A percentile compares a stretch with the other conserved stretches of the same genome.
Evolutionary conservation across 1,140 invertebrate species (phyloP).

Genomic region (Conus betulinus): DNA sequence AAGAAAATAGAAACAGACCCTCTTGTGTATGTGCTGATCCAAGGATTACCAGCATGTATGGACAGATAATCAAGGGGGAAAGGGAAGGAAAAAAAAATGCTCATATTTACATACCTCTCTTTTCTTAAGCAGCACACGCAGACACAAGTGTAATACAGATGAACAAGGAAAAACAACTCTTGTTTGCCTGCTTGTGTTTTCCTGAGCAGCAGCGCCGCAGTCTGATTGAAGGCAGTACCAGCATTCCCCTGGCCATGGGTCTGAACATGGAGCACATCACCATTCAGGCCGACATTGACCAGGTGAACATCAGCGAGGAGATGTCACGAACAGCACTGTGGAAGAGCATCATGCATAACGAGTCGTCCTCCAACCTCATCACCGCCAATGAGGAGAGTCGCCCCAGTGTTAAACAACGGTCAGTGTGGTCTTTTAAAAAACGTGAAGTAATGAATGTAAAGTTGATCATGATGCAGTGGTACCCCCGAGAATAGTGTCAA

Average conservation of each 20-base stretch:
- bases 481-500: too few relatives aligned
- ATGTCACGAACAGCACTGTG: slow-evolving; percentile 64
- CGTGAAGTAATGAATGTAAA: too few relatives aligned
- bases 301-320: slow-evolving; percentile 64
- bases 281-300: slow-evolving; percentile 52
- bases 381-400: slow-evolving; percentile 31
- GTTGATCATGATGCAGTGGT: too few relatives aligned
- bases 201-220: slow-evolving; percentile 41
- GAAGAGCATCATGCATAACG: slow-evolving; percentile 65
- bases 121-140: too few relatives aligned
- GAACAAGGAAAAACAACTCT: too few relatives aligned
- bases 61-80: too few relatives aligned
- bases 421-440: background rate
- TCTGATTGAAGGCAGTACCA: slow-evolving; percentile 42
- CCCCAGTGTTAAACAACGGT: slow-evolving; percentile 29
- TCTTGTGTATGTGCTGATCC: too few relatives aligned
- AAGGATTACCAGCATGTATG: too few relatives aligned
- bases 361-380: slow-evolving; percentile 55
- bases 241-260: slow-evolving; percentile 37
- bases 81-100: background rate
- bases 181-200: background rate
- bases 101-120: background rate
- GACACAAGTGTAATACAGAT: too few relatives aligned
- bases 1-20: too few relatives aligned
- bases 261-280: slow-evolving; percentile 48